phyloP scores from a whole-genome alignment of 2,797 vertebrate genomes.

The Chrosomus eos region DNA sequence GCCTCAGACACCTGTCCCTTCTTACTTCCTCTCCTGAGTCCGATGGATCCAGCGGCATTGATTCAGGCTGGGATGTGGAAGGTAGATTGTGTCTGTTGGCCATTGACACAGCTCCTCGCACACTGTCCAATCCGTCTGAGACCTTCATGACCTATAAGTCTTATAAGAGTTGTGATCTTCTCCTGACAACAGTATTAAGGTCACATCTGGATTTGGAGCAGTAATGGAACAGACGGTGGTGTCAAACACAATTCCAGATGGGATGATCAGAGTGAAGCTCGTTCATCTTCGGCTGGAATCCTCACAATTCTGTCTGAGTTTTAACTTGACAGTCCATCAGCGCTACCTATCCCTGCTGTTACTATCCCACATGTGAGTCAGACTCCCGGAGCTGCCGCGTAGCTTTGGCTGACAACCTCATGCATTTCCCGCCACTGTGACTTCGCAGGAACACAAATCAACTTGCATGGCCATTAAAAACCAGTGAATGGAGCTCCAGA shows the following conservation, averaged over 20 bases:
- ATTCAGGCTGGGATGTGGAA: constrained; percentile 53
- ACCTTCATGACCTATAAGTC: constrained; percentile 45
- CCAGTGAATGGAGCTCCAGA: constrained; percentile 56
- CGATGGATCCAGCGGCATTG: constrained; percentile 55
- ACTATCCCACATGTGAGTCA: constrained; percentile 31
- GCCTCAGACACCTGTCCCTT: constrained; percentile 72
- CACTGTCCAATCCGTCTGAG: constrained; percentile 21
- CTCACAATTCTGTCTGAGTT: constrained; percentile 27
- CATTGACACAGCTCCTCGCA: constrained; percentile 43
- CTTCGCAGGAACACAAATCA: constrained; percentile 53
- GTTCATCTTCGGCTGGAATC: constrained; percentile 18
- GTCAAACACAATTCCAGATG: constrained; percentile 15
- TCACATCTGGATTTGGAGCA: constrained; percentile 45
- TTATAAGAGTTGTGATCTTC: constrained; percentile 35
- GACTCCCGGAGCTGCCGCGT: constrained; percentile 22
- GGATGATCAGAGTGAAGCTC: constrained; percentile 35
- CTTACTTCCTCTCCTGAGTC: constrained; percentile 59
- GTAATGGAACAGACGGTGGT: constrained; percentile 26
- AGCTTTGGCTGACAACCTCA: constrained; percentile 33
- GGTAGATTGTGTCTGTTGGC: constrained; percentile 30
- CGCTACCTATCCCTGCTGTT: constrained; percentile 23
- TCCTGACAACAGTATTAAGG: constrained; percentile 41
- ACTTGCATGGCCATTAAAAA: constrained; percentile 54
- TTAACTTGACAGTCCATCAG: constrained; percentile 33
- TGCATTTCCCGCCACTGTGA: constrained; percentile 44